Base-by-base conservation (phyloP, 2,113 vertebrate species). In the Phoenicopterus ruber region DNA sequence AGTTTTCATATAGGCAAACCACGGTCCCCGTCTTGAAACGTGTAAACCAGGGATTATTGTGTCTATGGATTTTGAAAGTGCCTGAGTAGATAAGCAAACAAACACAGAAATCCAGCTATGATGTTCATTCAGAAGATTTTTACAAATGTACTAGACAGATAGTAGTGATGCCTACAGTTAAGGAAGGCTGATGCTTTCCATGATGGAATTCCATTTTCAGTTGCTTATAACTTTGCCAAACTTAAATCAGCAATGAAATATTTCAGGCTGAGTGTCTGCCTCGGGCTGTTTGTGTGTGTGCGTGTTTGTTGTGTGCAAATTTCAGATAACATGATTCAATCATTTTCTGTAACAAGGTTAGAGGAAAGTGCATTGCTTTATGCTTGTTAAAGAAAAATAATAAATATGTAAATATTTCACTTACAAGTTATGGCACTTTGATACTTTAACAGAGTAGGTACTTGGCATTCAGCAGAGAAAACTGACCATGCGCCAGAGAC, bases 331-430 rank as follows among this genome's bases (percentile, higher is more conserved):
- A 19, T 52, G n/a, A 78, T 67, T 96, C 89, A 82, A 17, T 94
- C n/a, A 70, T 82, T 96, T 95, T 71, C 29, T 63, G 17, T 83
- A 88, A 78, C 65, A 67, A 86, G 59, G 44, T 81, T 78, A 81
- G 65, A 78, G 29, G 32, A 55, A 86, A 89, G 22, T 85, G 32
- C 32, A 38, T 70, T 67, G 15, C 32, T 92, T n/a, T 57, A 57
- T 91, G 59, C 67, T 83, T 91, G 50, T 89, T 87, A 86, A 88
- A 88, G 44, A 65, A 86, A 93, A 94, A 78, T 65, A 91, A 88
- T 77, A 83, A 94, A 73, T 82, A 70, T 50, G 32, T 81, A 95
- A 73, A 63, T 88, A 86, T 91, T 91, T 93, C 63, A 69, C n/a
- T 91, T 94, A 77, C 50, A 89, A 78, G 42, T 70, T 83, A 66